Percentiles rank a stretch among this genome's conserved stretches.
These are phyloP conservation scores for Micropoecilia bifurca DNA, from an alignment of 2,797 vertebrate genomes.

Conservation along the genomic window DNA sequence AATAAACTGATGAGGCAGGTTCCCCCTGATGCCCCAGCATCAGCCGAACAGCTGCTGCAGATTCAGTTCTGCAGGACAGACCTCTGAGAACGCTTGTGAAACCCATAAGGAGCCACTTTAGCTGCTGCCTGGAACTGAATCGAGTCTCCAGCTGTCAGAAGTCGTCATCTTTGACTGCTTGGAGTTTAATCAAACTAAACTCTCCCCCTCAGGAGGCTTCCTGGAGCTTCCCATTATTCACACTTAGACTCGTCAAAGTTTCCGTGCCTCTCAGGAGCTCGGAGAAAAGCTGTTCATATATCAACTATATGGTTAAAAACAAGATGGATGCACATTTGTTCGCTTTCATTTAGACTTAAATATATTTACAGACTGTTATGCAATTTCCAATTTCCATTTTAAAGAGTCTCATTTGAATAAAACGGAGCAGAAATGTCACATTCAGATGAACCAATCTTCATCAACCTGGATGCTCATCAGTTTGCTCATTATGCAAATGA, in stretches of 20 bases:
- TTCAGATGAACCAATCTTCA: background rate
- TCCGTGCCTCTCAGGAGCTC: background rate
- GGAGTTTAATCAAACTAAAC: conserved; percentile 6
- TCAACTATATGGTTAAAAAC: background rate
- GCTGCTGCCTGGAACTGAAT: background rate
- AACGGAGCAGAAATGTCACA: background rate
- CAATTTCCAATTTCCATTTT: conserved; percentile 2
- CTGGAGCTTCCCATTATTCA: conserved; percentile 8
- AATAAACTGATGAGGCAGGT: background rate
- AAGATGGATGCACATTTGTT: background rate
- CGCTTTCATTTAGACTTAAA: background rate
- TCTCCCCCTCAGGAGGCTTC: conserved; percentile 9
- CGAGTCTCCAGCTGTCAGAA: background rate
- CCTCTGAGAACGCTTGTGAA: conserved; percentile 12
- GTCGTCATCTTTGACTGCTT: conserved; percentile 6
- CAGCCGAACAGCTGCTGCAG: background rate
- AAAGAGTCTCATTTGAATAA: conserved; percentile 1
- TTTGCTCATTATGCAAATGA: conserved; percentile 9
- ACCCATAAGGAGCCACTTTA: conserved; percentile 2
- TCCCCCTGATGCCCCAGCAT: background rate
- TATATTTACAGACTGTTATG: background rate
- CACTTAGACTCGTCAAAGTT: conserved; percentile 6
- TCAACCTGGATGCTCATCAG: conserved; percentile 2
- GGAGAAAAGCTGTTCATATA: background rate
- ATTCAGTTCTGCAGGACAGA: conserved; percentile 3